Evolutionary conservation across 2,888 invertebrate genomes (phyloP).

Genomic region (Boloria euphrosyne): DNA sequence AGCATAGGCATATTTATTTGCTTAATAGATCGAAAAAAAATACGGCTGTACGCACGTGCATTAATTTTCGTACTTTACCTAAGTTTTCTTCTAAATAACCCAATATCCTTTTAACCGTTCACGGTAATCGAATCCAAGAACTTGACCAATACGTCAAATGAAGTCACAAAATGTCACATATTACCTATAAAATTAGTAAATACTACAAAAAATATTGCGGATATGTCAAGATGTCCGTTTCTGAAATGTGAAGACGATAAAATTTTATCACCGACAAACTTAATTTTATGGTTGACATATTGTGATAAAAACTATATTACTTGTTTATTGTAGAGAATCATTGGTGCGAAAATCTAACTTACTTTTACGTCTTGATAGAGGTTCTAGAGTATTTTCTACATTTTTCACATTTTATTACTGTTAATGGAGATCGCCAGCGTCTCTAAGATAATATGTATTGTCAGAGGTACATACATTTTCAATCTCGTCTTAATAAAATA

Average conservation of each 20-base stretch:
- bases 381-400: background rate
- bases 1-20: too few species aligned
- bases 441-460: too few species aligned
- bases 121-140: too few species aligned
- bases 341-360: conserved; percentile 9
- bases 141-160: background rate
- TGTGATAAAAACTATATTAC: conserved; percentile 22
- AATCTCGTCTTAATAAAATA: too few species aligned
- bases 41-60: too few species aligned
- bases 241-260: conserved; percentile 7
- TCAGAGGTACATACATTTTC: too few species aligned
- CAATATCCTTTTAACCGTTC: too few species aligned
- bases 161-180: background rate
- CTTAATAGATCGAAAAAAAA: too few species aligned
- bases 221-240: conserved; percentile 3
- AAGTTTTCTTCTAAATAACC: too few species aligned
- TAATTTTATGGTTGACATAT: conserved; percentile 24
- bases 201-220: conserved; percentile 5
- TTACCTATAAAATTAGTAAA: background rate
- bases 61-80: too few species aligned
- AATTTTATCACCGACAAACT: conserved; percentile 24
- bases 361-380: background rate
- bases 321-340: conserved; percentile 22
- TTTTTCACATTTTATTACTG: background rate
- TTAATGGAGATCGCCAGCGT: too few species aligned